phyloP scores from a whole-genome alignment of 2,113 vertebrate genomes.

The Myrmecobius fasciatus region DNA sequence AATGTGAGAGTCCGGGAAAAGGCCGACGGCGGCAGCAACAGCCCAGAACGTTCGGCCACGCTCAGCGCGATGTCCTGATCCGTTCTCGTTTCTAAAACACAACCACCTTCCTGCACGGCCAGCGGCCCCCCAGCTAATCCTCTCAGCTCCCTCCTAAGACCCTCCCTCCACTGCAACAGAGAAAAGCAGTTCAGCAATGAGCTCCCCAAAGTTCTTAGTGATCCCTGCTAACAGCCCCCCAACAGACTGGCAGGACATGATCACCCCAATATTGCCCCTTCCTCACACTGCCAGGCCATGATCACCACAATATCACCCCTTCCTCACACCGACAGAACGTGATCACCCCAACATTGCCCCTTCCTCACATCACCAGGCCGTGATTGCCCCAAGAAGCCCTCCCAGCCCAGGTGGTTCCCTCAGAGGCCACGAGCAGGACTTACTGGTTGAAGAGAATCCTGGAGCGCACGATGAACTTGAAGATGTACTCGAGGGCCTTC shows the following conservation, averaged over 20 bases:
- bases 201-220: neutral
- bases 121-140: no score
- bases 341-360: no score
- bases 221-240: neutral
- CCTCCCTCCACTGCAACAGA: neutral
- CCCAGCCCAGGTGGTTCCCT: no score
- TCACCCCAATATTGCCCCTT: no score
- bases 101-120: neutral
- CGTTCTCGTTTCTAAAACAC: neutral
- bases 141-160: neutral
- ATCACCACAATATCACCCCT: no score
- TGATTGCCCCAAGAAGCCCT: neutral
- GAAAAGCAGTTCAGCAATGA: neutral
- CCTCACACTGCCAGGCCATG: no score
- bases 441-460: conserved; percentile 97
- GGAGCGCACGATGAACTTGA: conserved; percentile 99
- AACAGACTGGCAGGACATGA: neutral
- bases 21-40: neutral
- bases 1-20: neutral
- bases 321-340: no score
- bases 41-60: no score
- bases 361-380: no score
- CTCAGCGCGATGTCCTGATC: no score
- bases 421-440: conserved; percentile 64
- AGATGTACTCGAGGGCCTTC: conserved; percentile 98